These are phyloP conservation scores for Pogonomyrmex californicus DNA, from an alignment of 1,140 invertebrate genomes.

Conservation along the genomic window DNA sequence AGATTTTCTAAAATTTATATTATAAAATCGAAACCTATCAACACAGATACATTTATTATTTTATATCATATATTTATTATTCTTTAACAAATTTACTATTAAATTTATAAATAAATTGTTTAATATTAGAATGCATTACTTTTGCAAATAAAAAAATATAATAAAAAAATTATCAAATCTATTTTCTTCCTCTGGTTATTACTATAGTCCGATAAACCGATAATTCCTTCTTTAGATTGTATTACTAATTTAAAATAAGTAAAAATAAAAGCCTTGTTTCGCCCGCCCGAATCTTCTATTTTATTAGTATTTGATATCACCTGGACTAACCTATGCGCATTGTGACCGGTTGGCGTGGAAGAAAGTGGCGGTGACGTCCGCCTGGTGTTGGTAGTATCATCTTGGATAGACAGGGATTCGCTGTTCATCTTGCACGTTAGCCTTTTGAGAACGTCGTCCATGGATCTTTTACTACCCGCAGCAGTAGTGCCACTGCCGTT, in stretches of 20 bases:
- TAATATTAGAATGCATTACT: background rate
- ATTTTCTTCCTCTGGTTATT: background rate
- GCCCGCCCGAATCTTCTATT: background rate
- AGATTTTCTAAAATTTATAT: background rate
- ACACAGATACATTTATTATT: no score
- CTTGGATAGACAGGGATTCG: constrained; percentile 81
- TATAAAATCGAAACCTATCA: background rate
- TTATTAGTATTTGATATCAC: background rate
- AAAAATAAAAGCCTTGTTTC: background rate
- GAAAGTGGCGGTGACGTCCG: constrained; percentile 89
- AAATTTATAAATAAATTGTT: background rate
- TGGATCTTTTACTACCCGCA: constrained; percentile 89
- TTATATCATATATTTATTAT: no score
- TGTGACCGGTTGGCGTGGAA: constrained; percentile 88
- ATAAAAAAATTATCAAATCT: background rate
- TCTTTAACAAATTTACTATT: no score
- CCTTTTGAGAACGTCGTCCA: constrained; percentile 95
- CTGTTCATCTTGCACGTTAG: constrained; percentile 93
- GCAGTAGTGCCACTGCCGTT: constrained; percentile 77
- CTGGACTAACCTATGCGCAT: constrained; percentile 82
- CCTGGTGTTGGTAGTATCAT: constrained; percentile 79
- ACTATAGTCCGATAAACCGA: background rate
- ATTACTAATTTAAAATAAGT: constrained; percentile 8
- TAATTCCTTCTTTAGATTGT: background rate
- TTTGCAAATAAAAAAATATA: constrained; percentile 11